These are phyloP conservation scores for Elaeidobius kamerunicus DNA, from an alignment of 2,888 invertebrate species.

Conservation along the genomic window DNA sequence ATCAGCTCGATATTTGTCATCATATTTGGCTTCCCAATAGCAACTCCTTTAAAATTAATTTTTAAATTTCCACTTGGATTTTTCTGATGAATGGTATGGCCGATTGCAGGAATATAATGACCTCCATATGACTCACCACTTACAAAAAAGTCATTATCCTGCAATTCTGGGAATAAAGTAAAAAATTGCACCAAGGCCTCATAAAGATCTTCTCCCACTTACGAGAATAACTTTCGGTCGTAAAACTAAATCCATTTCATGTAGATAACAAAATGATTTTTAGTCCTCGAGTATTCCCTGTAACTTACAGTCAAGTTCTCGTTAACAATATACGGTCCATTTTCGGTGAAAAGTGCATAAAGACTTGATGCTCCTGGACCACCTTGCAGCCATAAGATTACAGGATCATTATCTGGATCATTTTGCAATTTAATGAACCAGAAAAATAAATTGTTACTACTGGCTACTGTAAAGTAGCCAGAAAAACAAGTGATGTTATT, in stretches of 20 bases:
- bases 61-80: conserved; percentile 43
- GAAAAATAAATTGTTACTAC: conserved; percentile 79
- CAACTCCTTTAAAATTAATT: conserved; percentile 37
- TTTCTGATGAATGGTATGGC: conserved; percentile 64
- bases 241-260: conserved; percentile 84
- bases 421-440: conserved; percentile 79
- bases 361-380: conserved; percentile 77
- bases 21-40: conserved; percentile 66
- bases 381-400: conserved; percentile 6
- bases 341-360: conserved; percentile 74
- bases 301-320: conserved; percentile 35
- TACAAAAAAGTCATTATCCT: conserved; percentile 72
- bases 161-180: conserved; percentile 70
- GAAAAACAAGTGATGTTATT: conserved; percentile 55
- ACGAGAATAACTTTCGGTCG: conserved; percentile 74
- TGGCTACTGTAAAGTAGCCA: conserved; percentile 79
- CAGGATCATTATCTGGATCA: conserved; percentile 41
- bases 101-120: conserved; percentile 70
- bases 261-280: conserved; percentile 79
- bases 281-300: conserved; percentile 74
- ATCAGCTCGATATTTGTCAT: conserved; percentile 55
- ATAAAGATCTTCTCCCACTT: conserved; percentile 78
- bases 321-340: conserved; percentile 67
- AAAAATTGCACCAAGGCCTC: conserved; percentile 76
- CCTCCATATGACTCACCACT: conserved; percentile 89